phyloP scores from a whole-genome alignment of 2,797 vertebrate species.

The Diceros bicornis region DNA sequence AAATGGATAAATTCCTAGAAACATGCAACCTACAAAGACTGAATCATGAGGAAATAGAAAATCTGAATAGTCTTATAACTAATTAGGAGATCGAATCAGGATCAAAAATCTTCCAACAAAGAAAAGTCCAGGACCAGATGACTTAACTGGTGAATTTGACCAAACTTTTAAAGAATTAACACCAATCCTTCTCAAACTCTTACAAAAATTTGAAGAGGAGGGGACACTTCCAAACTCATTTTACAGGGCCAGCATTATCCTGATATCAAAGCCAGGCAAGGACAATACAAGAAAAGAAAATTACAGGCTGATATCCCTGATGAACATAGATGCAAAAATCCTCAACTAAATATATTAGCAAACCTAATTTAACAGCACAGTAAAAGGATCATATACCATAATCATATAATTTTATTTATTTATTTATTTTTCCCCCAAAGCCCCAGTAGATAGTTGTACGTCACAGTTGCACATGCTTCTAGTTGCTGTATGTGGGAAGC shows the following conservation, averaged over 20 bases:
- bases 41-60: neutral
- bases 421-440: too few species aligned
- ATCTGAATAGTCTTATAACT: neutral
- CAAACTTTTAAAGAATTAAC: neutral
- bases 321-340: neutral
- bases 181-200: neutral
- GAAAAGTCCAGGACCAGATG: neutral
- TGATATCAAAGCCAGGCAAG: neutral
- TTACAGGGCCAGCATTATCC: neutral
- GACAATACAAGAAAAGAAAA: neutral
- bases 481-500: too few species aligned
- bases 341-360: neutral
- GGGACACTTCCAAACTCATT: neutral
- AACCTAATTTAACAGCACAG: neutral
- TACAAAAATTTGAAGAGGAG: neutral
- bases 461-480: too few species aligned
- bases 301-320: neutral
- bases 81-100: neutral
- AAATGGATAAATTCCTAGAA: constrained; percentile 1
- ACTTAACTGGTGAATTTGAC: neutral
- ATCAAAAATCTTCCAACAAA: neutral
- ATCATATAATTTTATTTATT: too few species aligned
- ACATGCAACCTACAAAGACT: neutral
- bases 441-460: too few species aligned
- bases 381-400: neutral